Conservation (phyloP, 2,797 vertebrate genomes). For the Toxotes lorentzi region DNA sequence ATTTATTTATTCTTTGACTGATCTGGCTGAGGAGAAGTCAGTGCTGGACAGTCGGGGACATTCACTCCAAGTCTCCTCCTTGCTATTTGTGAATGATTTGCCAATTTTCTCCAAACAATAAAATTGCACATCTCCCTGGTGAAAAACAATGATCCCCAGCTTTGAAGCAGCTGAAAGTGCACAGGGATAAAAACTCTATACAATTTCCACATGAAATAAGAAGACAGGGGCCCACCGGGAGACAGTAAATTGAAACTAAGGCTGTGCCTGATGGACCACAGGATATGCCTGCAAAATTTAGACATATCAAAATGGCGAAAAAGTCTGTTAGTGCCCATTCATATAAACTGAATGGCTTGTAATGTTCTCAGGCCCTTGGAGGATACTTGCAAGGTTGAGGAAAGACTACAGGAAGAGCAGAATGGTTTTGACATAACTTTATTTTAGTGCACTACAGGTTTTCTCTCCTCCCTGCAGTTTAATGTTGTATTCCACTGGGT, state of each 20-base stretch:
- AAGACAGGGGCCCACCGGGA: slow-evolving; percentile 91
- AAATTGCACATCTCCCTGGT: slow-evolving; percentile 85
- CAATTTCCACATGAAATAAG: slow-evolving; percentile 93
- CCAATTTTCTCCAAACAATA: slow-evolving; percentile 87
- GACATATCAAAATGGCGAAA: slow-evolving; percentile 96
- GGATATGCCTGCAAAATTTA: slow-evolving; percentile 99
- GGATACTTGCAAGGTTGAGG: slow-evolving; percentile 90
- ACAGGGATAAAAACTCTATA: slow-evolving; percentile 77
- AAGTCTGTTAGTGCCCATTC: slow-evolving; percentile 99
- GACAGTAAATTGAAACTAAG: slow-evolving; percentile 99
- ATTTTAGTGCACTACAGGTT: slow-evolving; percentile 92
- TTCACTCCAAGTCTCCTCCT: slow-evolving; percentile 44
- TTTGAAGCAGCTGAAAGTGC: slow-evolving; percentile 86
- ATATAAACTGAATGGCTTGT: slow-evolving; percentile 95
- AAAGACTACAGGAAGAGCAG: slow-evolving; percentile 93
- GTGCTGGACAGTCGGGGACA: slow-evolving; percentile 18
- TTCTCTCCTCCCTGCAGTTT: slow-evolving; percentile 94
- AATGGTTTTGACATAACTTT: slow-evolving; percentile 98
- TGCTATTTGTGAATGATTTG: slow-evolving; percentile 83
- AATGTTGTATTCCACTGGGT: slow-evolving; percentile 92
- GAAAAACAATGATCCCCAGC: slow-evolving; percentile 79
- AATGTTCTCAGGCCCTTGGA: slow-evolving; percentile 92
- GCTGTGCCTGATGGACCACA: slow-evolving; percentile 97
- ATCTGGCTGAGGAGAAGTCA: slow-evolving; percentile 32
- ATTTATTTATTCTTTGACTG: slow-evolving; percentile 70